A percentile compares a stretch with the other conserved stretches of the same genome.
These are phyloP conservation scores for Eonycteris spelaea DNA, from an alignment of 2,113 vertebrate genomes.

Conservation along the genomic window DNA sequence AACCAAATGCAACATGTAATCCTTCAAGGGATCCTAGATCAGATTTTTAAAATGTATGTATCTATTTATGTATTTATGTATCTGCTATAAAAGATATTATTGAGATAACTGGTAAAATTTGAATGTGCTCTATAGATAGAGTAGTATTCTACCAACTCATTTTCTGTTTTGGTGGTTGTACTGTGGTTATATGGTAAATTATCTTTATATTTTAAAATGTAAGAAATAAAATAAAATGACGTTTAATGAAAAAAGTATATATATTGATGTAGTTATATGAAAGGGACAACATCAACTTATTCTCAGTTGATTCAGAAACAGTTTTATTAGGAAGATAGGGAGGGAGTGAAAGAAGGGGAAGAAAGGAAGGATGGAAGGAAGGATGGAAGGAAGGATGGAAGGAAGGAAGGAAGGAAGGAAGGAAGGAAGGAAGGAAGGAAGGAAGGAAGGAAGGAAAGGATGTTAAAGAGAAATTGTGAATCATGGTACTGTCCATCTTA, in stretches of 20 bases:
- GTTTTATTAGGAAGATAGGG: neutral
- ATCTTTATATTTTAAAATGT: neutral
- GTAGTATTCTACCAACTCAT: neutral
- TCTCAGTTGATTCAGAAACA: neutral
- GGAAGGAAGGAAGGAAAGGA: no score
- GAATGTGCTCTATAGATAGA: neutral
- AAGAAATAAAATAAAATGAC: no score
- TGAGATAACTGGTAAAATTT: neutral
- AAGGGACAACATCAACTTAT: neutral
- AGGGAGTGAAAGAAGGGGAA: neutral
- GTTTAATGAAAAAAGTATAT: neutral
- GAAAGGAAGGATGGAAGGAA: no score
- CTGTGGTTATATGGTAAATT: neutral
- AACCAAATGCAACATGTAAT: neutral
- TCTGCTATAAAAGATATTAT: neutral
- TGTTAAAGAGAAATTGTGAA: neutral
- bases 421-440: no score
- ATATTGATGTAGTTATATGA: neutral
- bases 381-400: no score
- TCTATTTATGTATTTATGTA: neutral
- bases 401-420: no score
- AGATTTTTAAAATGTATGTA: neutral
- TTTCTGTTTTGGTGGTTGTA: neutral
- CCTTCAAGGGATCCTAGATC: neutral
- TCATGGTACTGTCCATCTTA: neutral